Conservation (phyloP, 2,888 invertebrate genomes). For the Sarcophaga rosellei region DNA sequence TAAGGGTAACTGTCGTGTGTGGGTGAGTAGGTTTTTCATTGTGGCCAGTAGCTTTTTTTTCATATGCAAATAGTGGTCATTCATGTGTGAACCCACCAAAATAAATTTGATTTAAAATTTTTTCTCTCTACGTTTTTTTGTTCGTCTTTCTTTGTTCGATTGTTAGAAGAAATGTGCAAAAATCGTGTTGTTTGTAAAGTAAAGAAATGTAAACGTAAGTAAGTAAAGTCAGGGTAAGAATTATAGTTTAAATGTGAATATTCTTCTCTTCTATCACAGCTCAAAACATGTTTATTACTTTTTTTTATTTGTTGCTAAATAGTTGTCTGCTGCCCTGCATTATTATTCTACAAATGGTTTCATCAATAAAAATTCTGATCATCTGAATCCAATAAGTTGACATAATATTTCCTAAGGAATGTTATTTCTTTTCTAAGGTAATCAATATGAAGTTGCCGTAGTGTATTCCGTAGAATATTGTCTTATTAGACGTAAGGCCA, state of each 20-base stretch:
- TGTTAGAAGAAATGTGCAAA: background rate
- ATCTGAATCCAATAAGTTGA: too few species aligned
- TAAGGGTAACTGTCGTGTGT: background rate
- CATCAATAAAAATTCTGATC: too few species aligned
- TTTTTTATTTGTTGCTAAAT: too few species aligned
- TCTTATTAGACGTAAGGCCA: too few species aligned
- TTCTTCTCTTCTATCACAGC: too few species aligned
- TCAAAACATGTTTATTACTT: too few species aligned
- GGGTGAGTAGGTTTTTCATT: slow-evolving; percentile 47
- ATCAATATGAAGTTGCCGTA: too few species aligned
- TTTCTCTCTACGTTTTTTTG: slow-evolving; percentile 55
- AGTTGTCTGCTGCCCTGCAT: background rate
- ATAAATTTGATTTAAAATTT: slow-evolving; percentile 42
- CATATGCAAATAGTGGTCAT: slow-evolving; percentile 44
- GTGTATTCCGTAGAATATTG: too few species aligned
- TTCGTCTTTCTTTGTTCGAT: slow-evolving; percentile 58
- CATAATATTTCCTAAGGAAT: too few species aligned
- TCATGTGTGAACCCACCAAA: slow-evolving; percentile 66
- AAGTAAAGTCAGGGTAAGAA: slow-evolving; percentile 18
- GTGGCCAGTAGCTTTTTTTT: slow-evolving; percentile 47
- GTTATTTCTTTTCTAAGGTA: too few species aligned
- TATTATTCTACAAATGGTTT: too few species aligned
- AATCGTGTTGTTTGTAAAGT: slow-evolving; percentile 29
- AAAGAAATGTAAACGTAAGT: slow-evolving; percentile 9
- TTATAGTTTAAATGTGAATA: too few species aligned